Percentiles rank a stretch among this genome's conserved stretches.
Conservation (phyloP, 2,113 vertebrate species). For the Rhombomys opimus region DNA sequence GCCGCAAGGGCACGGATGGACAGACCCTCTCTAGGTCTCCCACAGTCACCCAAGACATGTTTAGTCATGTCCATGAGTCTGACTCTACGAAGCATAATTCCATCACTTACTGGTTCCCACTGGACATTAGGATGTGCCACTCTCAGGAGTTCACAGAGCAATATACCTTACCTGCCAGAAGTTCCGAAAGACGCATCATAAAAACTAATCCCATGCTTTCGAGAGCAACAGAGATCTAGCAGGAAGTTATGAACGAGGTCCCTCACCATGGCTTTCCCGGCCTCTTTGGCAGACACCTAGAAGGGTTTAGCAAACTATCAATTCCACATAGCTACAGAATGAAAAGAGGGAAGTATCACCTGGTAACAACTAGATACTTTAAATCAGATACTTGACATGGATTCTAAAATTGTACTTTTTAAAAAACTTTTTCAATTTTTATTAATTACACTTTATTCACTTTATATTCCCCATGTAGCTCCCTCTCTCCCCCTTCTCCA, state of each 20-base stretch:
- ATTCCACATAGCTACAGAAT: not conserved
- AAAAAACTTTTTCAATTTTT: not conserved
- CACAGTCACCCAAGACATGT: not conserved
- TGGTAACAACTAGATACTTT: not conserved
- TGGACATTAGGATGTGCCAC: rapidly evolving
- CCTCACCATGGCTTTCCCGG: slow-evolving; percentile 88
- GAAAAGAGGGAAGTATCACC: not conserved
- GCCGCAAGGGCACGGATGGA: rapidly evolving
- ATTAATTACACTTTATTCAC: too few species aligned
- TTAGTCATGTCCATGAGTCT: not conserved
- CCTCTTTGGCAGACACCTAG: slow-evolving; percentile 81
- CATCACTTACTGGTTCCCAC: not conserved
- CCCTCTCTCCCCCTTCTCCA: too few species aligned
- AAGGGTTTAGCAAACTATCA: not conserved
- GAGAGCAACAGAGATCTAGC: slow-evolving; percentile 94
- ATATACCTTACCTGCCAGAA: slow-evolving; percentile 88
- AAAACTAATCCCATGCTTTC: slow-evolving; percentile 96
- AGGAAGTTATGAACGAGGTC: slow-evolving; percentile 94
- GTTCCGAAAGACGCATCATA: slow-evolving; percentile 94
- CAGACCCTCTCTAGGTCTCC: not conserved
- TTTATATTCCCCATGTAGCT: too few species aligned
- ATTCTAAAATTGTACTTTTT: not conserved
- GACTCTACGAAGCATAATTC: not conserved
- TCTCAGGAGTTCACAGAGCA: rapidly evolving
- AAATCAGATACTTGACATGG: not conserved